Percentiles rank a stretch among this genome's conserved stretches.
phyloP scores from a whole-genome alignment of 2,113 vertebrate genomes.

The Bagarius yarrelli region DNA sequence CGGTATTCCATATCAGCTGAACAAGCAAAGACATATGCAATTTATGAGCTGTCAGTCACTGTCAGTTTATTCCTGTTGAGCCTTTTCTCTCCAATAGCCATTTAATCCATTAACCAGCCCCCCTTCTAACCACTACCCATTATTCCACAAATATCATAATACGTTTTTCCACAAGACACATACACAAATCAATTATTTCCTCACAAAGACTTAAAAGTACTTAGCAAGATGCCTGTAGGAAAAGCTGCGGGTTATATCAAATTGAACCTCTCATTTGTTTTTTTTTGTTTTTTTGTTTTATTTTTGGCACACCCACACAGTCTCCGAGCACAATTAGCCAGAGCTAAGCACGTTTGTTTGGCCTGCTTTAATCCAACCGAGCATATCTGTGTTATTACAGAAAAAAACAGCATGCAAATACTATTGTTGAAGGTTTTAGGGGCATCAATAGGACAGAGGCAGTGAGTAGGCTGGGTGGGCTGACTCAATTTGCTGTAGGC shows the following conservation, averaged over 20 bases:
- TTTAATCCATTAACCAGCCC: constrained; percentile 91
- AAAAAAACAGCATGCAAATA: constrained; percentile 91
- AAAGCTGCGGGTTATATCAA: constrained; percentile 95
- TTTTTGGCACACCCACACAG: constrained; percentile 39
- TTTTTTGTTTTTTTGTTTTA: not conserved
- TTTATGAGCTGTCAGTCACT: constrained; percentile 84
- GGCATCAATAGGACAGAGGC: constrained; percentile 91
- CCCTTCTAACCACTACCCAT: constrained; percentile 77
- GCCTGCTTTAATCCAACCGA: constrained; percentile 90
- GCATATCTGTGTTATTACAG: constrained; percentile 96
- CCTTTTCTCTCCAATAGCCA: constrained; percentile 84
- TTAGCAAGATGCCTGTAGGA: constrained; percentile 88
- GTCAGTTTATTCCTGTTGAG: constrained; percentile 76
- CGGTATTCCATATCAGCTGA: constrained; percentile 63
- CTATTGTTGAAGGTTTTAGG: constrained; percentile 91
- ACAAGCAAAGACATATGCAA: constrained; percentile 78
- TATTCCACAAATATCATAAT: constrained; percentile 95
- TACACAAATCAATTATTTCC: constrained; percentile 94
- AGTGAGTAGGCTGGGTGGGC: constrained; percentile 82
- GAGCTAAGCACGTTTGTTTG: constrained; percentile 83
- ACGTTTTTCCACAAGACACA: constrained; percentile 81
- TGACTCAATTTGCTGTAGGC: constrained; percentile 88
- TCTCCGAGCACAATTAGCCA: constrained; percentile 92
- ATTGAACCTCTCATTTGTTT: constrained; percentile 90
- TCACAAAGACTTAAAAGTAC: constrained; percentile 97